Evolutionary conservation across 2,888 invertebrate genomes (phyloP).

Genomic region (Noctua janthe): DNA sequence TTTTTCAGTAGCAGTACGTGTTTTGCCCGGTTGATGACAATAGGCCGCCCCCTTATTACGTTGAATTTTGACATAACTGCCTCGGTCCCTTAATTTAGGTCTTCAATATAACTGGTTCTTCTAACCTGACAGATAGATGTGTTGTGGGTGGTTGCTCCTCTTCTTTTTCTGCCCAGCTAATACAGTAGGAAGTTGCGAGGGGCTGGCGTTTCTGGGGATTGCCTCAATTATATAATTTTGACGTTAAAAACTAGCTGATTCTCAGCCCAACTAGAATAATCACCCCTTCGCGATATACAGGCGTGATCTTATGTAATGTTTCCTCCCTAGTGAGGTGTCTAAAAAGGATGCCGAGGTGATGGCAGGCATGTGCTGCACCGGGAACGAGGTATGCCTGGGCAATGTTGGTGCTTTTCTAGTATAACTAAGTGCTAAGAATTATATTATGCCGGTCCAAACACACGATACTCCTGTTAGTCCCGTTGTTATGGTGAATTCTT

Average conservation of each 20-base stretch:
- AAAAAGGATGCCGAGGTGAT: conserved; percentile 82
- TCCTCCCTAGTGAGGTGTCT: conserved; percentile 73
- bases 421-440: conserved; percentile 17
- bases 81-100: not conserved
- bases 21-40: not conserved
- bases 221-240: not conserved
- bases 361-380: conserved; percentile 78
- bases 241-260: not conserved
- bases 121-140: not conserved
- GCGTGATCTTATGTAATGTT: not conserved
- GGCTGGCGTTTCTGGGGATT: not conserved
- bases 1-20: not conserved
- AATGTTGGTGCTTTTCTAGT: not conserved
- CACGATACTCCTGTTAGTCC: conserved; percentile 46
- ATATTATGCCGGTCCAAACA: conserved; percentile 79
- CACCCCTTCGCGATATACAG: not conserved
- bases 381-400: conserved; percentile 75
- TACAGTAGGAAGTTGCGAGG: not conserved
- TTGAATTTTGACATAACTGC: not conserved
- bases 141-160: not conserved
- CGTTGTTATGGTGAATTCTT: not conserved
- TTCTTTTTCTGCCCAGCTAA: not conserved
- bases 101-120: not conserved
- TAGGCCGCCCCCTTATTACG: not conserved
- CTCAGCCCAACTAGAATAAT: not conserved